Percentiles rank a stretch among this genome's conserved stretches.
Conservation (phyloP, 2,113 vertebrate genomes). For the Prunella fulvescens region DNA sequence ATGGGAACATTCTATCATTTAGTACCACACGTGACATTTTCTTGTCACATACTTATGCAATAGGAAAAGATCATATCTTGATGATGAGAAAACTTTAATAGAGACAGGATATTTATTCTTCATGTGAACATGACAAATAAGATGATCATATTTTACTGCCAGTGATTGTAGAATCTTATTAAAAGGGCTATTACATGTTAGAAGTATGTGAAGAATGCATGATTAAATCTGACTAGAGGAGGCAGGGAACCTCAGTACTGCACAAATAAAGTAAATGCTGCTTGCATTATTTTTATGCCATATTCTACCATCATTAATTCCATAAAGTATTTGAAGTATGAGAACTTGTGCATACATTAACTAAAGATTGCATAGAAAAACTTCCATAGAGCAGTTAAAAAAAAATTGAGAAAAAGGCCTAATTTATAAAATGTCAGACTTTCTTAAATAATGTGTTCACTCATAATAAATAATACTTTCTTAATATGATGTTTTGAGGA, state of each 20-base stretch:
- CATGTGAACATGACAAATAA: neutral
- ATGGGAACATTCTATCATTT: neutral
- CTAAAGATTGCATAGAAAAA: neutral
- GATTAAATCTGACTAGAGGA: neutral
- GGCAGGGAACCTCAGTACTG: neutral
- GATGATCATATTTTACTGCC: neutral
- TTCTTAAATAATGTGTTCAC: rapidly evolving
- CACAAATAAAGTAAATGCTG: neutral
- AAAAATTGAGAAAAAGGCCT: neutral
- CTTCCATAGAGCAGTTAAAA: neutral
- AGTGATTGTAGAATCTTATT: neutral
- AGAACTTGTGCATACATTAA: neutral
- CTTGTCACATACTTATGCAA: neutral
- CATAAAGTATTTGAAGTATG: neutral
- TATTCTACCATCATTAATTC: neutral
- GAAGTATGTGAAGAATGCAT: neutral
- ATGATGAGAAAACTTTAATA: neutral
- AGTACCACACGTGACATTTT: neutral
- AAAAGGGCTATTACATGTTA: neutral
- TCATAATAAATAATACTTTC: neutral
- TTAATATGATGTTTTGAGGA: neutral
- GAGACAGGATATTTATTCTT: neutral
- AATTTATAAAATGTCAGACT: neutral
- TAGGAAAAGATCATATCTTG: neutral
- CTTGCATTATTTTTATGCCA: neutral